These are phyloP conservation scores for Xylocopa sonorina DNA, from an alignment of 1,140 invertebrate species.

Conservation along the genomic window DNA sequence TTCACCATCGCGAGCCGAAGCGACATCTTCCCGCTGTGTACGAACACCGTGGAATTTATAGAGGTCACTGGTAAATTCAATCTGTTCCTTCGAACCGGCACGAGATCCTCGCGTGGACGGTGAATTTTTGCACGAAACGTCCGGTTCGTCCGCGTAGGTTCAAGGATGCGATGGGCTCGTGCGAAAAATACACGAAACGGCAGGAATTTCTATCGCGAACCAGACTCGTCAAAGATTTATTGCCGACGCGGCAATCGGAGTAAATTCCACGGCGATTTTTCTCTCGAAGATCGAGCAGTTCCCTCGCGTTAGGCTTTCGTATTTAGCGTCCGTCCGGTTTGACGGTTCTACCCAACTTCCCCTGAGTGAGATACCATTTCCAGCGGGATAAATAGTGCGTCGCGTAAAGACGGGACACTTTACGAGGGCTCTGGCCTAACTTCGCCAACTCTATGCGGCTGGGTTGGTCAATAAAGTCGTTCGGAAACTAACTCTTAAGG, in stretches of 20 bases:
- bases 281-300: conserved; percentile 8
- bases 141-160: neutral
- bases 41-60: neutral
- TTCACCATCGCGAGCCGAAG: too few relatives aligned
- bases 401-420: conserved; percentile 3
- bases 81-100: neutral
- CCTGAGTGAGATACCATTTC: neutral
- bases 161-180: neutral
- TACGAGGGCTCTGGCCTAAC: neutral
- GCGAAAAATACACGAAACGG: neutral
- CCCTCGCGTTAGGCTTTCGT: conserved; percentile 4
- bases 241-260: too few relatives aligned
- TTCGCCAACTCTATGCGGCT: neutral
- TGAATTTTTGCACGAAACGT: neutral
- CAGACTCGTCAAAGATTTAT: neutral
- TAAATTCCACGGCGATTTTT: conserved; percentile 14
- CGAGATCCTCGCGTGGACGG: neutral
- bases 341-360: neutral
- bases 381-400: neutral
- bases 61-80: neutral
- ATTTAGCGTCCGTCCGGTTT: too few relatives aligned
- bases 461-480: conserved; percentile 9
- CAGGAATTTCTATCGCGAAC: neutral
- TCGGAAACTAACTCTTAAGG: neutral
- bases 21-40: neutral